Evolutionary conservation across 1,140 invertebrate species (phyloP).

Genomic region (Helicoverpa armigera): DNA sequence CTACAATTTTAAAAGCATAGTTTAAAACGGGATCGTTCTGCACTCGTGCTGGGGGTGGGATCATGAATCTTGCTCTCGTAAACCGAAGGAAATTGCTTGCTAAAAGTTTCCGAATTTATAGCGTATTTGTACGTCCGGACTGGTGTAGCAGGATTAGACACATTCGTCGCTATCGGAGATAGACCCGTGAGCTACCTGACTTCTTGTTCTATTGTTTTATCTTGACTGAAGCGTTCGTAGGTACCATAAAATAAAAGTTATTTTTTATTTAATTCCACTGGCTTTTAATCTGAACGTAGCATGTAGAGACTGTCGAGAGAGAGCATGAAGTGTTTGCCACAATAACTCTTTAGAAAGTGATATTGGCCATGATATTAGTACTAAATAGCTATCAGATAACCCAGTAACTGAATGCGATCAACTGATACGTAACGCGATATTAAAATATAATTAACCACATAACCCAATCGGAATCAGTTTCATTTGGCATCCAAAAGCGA

Average conservation of each 20-base stretch:
- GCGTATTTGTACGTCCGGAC: constrained; percentile 64
- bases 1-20: constrained; percentile 60
- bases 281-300: too few species aligned
- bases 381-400: neutral
- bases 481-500: constrained; percentile 32
- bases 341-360: neutral
- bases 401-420: constrained; percentile 4
- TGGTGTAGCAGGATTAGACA: constrained; percentile 65
- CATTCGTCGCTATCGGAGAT: constrained; percentile 21
- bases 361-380: neutral
- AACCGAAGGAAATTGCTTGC: constrained; percentile 73
- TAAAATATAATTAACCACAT: constrained; percentile 24
- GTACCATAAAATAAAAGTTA: neutral
- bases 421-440: constrained; percentile 5
- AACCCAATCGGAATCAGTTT: constrained; percentile 13
- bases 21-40: constrained; percentile 53
- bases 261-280: neutral
- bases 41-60: constrained; percentile 46
- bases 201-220: constrained; percentile 1
- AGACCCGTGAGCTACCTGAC: constrained; percentile 25
- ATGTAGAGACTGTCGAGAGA: too few species aligned
- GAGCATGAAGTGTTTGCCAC: neutral
- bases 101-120: constrained; percentile 78
- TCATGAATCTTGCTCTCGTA: constrained; percentile 69
- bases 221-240: neutral